phyloP scores from a whole-genome alignment of 2,888 invertebrate species.

The Caenorhabditis becei region DNA sequence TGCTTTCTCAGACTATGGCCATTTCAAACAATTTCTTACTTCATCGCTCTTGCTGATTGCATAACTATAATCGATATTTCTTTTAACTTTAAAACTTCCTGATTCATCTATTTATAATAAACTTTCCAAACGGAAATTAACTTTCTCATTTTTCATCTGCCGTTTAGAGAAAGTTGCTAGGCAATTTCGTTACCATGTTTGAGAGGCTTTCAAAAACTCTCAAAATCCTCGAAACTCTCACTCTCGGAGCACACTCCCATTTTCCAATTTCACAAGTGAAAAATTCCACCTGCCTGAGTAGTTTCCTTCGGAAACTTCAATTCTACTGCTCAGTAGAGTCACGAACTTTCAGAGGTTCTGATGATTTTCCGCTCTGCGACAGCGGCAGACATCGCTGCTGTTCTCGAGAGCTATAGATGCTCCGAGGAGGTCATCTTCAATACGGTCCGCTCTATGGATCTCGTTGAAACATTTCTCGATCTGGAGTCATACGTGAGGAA shows the following conservation, averaged over 20 bases:
- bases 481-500: conserved; percentile 19
- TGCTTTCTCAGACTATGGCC: not conserved
- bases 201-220: not conserved
- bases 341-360: not conserved
- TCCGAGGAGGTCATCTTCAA: conserved; percentile 4
- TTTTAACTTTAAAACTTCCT: not conserved
- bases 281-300: no score
- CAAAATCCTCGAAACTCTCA: no score
- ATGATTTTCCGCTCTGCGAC: conserved; percentile 14
- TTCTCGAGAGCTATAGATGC: conserved; percentile 14
- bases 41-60: not conserved
- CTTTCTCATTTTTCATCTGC: not conserved
- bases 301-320: not conserved
- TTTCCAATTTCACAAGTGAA: no score
- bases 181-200: not conserved
- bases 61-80: not conserved
- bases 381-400: conserved; percentile 3
- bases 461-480: not conserved
- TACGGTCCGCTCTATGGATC: not conserved
- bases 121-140: not conserved
- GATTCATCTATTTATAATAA: not conserved
- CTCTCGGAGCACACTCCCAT: no score
- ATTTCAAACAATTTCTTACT: not conserved
- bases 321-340: no score
- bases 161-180: not conserved